Percentiles rank a stretch among this genome's conserved stretches.
Evolutionary conservation across 2,113 vertebrate genomes (phyloP).

Genomic region (Excalfactoria chinensis): DNA sequence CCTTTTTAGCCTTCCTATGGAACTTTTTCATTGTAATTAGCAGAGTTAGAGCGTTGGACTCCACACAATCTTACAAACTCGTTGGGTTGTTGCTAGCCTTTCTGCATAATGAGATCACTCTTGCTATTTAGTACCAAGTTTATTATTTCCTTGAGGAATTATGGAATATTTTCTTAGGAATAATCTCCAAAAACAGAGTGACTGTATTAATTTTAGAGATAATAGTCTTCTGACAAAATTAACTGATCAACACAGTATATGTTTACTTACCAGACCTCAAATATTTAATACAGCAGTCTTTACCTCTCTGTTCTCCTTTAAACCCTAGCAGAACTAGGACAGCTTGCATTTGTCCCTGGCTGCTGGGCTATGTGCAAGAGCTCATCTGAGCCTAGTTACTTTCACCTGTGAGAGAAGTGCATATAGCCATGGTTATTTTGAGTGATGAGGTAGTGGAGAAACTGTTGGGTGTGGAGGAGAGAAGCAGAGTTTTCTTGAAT

Average conservation of each 20-base stretch:
- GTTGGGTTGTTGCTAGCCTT: accelerated
- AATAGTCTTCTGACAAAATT: neutral
- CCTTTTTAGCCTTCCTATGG: neutral
- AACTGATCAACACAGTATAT: neutral
- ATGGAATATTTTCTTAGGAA: neutral
- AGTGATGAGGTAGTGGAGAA: accelerated
- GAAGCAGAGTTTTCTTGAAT: accelerated
- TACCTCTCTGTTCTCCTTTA: accelerated
- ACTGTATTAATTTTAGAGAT: neutral
- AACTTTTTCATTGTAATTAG: neutral
- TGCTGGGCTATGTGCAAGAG: neutral
- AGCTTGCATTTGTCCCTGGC: neutral
- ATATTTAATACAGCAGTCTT: neutral
- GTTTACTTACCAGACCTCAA: neutral
- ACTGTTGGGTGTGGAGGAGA: neutral
- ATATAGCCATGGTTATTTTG: neutral
- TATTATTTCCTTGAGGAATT: neutral
- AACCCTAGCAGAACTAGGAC: neutral
- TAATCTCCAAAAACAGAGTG: neutral
- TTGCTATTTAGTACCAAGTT: neutral
- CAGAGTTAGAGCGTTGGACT: neutral
- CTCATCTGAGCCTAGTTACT: neutral
- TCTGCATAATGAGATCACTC: neutral
- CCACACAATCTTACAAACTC: neutral
- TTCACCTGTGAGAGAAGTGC: neutral